phyloP scores from a whole-genome alignment of 2,888 invertebrate genomes.

The Laothoe populi region DNA sequence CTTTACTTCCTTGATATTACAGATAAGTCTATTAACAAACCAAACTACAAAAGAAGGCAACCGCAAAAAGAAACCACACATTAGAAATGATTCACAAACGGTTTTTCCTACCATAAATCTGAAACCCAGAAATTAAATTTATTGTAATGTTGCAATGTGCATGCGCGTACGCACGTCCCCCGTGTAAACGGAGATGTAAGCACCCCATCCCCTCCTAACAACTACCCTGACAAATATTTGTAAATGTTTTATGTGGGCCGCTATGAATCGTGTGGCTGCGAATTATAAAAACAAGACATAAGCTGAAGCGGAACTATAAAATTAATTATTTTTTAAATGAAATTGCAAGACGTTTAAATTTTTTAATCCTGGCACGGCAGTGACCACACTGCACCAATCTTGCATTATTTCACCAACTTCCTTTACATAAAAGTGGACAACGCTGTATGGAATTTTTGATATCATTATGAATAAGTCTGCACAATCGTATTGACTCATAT shows the following conservation, averaged over 20 bases:
- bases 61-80: neutral
- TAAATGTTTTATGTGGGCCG: conserved; percentile 78
- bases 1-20: too few species aligned
- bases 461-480: too few species aligned
- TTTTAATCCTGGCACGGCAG: too few species aligned
- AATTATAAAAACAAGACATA: conserved; percentile 5
- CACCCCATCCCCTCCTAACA: conserved; percentile 47
- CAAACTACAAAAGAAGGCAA: neutral
- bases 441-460: too few species aligned
- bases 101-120: conserved; percentile 21
- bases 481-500: too few species aligned
- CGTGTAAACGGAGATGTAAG: conserved; percentile 43
- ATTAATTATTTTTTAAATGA: neutral
- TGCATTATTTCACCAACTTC: too few species aligned
- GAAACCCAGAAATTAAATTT: conserved; percentile 21
- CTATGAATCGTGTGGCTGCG: conserved; percentile 53
- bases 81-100: conserved; percentile 11
- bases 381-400: too few species aligned
- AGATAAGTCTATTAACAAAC: too few species aligned
- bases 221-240: conserved; percentile 80
- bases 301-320: neutral
- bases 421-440: too few species aligned
- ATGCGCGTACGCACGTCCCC: conserved; percentile 43
- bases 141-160: conserved; percentile 23
- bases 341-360: too few species aligned